phyloP scores from a whole-genome alignment of 2,888 invertebrate species.

The Limenitis camilla region DNA sequence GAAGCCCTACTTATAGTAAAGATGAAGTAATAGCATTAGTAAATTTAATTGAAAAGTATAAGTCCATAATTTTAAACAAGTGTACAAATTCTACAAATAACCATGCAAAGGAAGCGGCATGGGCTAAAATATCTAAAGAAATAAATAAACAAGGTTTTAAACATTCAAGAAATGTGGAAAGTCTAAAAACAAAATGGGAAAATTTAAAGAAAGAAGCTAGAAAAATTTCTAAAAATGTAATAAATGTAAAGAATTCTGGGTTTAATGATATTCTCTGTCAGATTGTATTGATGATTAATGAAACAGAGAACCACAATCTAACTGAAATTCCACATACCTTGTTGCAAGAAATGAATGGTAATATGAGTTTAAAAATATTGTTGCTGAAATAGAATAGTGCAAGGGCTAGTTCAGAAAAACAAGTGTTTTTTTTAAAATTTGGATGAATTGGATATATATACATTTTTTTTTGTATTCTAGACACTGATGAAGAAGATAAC shows the following conservation, averaged over 20 bases:
- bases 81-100: slow-evolving; percentile 39
- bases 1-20: slow-evolving; percentile 47
- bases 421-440: no score
- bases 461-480: slow-evolving; percentile 11
- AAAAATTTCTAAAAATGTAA: slow-evolving; percentile 41
- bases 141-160: slow-evolving; percentile 45
- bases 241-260: slow-evolving; percentile 35
- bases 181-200: slow-evolving; percentile 55
- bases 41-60: slow-evolving; percentile 47
- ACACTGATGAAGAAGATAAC: slow-evolving; percentile 22
- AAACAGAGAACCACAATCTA: slow-evolving; percentile 32
- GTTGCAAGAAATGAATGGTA: slow-evolving; percentile 25
- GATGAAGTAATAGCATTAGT: slow-evolving; percentile 47
- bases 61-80: slow-evolving; percentile 49
- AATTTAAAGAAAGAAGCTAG: slow-evolving; percentile 51
- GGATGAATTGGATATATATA: no score
- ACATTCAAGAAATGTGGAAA: slow-evolving; percentile 39
- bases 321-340: slow-evolving; percentile 21
- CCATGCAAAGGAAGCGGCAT: slow-evolving; percentile 49
- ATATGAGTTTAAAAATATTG: not conserved
- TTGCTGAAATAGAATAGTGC: not conserved
- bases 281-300: slow-evolving; percentile 38
- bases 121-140: slow-evolving; percentile 48
- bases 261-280: slow-evolving; percentile 32
- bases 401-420: not conserved